Conservation (phyloP, 64 coral and sea anemone genomes). For the Montipora efflorescens region DNA sequence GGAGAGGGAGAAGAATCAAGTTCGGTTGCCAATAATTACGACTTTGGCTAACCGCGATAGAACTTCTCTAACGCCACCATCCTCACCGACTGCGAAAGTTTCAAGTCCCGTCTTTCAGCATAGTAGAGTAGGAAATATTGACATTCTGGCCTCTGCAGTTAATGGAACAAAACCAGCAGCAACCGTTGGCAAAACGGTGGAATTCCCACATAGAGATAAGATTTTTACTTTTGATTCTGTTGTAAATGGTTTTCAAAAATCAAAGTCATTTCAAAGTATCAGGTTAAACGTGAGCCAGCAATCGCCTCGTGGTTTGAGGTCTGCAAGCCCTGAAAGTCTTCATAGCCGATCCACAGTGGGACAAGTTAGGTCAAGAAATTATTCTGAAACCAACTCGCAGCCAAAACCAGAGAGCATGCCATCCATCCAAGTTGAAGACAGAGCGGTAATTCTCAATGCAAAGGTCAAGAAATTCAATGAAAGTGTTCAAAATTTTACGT, state of each 20-base stretch:
- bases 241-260: constrained; percentile 22
- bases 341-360: constrained; percentile 17
- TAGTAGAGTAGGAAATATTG: not conserved
- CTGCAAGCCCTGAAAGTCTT: not conserved
- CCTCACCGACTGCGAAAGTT: not conserved
- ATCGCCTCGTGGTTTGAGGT: not conserved
- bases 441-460: not conserved
- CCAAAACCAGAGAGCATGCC: not conserved
- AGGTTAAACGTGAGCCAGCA: not conserved
- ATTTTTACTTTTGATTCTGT: not conserved
- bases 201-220: not conserved
- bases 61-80: not conserved
- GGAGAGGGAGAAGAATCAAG: constrained; percentile 36
- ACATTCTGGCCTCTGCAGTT: not conserved
- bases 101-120: constrained; percentile 11
- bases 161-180: not conserved
- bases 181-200: not conserved
- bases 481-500: constrained; percentile 7
- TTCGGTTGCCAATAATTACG: constrained; percentile 14
- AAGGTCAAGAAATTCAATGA: constrained; percentile 37
- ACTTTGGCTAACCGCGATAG: not conserved
- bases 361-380: not conserved
- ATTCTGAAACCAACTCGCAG: not conserved
- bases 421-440: constrained; percentile 25
- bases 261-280: constrained; percentile 24